Evolutionary conservation across 1,140 invertebrate species (phyloP).

Genomic region (Drosophila pachea): DNA sequence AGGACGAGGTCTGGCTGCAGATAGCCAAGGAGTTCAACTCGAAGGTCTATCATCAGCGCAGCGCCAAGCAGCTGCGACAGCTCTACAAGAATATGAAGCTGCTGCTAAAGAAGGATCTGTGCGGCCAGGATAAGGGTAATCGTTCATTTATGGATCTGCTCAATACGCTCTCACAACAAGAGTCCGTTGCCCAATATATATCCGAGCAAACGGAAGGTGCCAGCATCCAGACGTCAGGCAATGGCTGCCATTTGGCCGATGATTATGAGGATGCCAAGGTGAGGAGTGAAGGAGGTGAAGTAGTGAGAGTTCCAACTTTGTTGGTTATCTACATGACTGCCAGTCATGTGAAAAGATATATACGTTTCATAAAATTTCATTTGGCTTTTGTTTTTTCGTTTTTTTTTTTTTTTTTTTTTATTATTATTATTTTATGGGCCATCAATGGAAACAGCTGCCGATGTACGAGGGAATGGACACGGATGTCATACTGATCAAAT

Average conservation of each 20-base stretch:
- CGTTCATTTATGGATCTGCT: constrained; percentile 72
- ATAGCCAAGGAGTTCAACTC: constrained; percentile 77
- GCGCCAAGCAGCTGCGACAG: constrained; percentile 74
- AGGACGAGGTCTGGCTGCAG: constrained; percentile 77
- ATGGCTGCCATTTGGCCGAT: constrained; percentile 53
- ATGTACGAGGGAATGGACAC: constrained; percentile 70
- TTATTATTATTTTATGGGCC: neutral
- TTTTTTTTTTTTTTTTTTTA: neutral
- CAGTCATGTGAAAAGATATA: no score
- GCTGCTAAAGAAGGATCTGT: constrained; percentile 75
- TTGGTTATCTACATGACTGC: no score
- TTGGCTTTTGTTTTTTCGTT: no score
- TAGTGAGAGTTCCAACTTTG: no score
- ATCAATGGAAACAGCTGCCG: constrained; percentile 29
- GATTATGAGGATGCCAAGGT: constrained; percentile 76
- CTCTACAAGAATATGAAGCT: constrained; percentile 78
- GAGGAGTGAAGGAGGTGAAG: constrained; percentile 8
- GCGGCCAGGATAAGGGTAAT: constrained; percentile 71
- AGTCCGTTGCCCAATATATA: constrained; percentile 70
- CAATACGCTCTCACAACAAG: constrained; percentile 73
- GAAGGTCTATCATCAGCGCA: constrained; percentile 74
- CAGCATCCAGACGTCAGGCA: constrained; percentile 38
- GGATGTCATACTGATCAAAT: constrained; percentile 75
- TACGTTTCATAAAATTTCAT: no score
- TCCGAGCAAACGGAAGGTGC: constrained; percentile 67